These are phyloP conservation scores for Habropoda laboriosa DNA, from an alignment of 1,140 invertebrate genomes.

Conservation along the genomic window DNA sequence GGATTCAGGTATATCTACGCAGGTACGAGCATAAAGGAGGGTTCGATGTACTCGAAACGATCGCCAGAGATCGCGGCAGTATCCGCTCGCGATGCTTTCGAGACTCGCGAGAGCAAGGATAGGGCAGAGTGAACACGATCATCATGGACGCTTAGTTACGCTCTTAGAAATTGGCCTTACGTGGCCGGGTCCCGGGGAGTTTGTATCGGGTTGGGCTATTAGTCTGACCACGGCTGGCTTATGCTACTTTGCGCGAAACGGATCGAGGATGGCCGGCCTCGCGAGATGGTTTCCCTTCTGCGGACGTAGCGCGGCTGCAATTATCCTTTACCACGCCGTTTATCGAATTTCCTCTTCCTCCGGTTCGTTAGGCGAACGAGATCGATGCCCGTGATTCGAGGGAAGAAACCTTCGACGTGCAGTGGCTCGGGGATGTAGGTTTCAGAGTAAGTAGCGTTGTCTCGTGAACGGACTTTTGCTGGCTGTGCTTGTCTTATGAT, in stretches of 20 bases:
- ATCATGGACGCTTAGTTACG: conserved; percentile 18
- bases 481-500: too few species aligned
- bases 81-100: not conserved
- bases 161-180: conserved; percentile 23
- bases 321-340: conserved; percentile 40
- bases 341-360: conserved; percentile 44
- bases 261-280: not conserved
- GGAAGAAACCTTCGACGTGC: too few species aligned
- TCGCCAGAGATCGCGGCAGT: conserved; percentile 10
- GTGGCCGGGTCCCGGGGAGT: not conserved
- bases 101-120: not conserved
- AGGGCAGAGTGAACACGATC: not conserved
- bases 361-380: conserved; percentile 12
- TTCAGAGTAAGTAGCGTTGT: too few species aligned
- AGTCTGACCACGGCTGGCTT: not conserved
- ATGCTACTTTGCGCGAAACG: not conserved
- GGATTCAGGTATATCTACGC: conserved; percentile 59
- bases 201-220: not conserved
- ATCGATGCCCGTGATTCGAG: not conserved
- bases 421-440: too few species aligned
- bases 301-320: not conserved
- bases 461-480: too few species aligned
- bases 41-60: conserved; percentile 49
- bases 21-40: conserved; percentile 38
- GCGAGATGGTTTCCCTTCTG: not conserved